Evolutionary conservation across 2,888 invertebrate genomes (phyloP).

Genomic region (Bellardia bayeri): DNA sequence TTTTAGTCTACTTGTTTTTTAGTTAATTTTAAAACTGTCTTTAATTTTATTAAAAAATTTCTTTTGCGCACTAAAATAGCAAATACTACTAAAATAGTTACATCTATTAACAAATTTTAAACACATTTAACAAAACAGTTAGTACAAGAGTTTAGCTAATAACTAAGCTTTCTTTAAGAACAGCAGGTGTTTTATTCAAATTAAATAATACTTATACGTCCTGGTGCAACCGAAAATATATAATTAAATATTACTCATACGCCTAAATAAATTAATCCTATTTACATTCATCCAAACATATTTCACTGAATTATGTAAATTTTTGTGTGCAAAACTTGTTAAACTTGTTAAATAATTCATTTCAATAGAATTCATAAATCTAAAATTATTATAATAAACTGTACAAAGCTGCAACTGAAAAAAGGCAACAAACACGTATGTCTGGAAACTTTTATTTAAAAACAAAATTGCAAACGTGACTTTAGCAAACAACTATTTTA

Average conservation of each 20-base stretch:
- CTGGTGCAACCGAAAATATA: not conserved
- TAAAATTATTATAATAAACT: constrained; percentile 31
- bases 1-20: too few species aligned
- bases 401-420: constrained; percentile 21
- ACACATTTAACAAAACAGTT: too few species aligned
- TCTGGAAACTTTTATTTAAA: constrained; percentile 68
- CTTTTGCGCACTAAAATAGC: too few species aligned
- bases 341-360: constrained; percentile 20
- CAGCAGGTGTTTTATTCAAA: too few species aligned
- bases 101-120: too few species aligned
- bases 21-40: too few species aligned
- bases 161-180: too few species aligned
- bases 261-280: not conserved
- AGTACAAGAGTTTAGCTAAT: too few species aligned
- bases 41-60: too few species aligned
- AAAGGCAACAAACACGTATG: constrained; percentile 59
- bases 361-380: constrained; percentile 35
- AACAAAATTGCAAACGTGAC: constrained; percentile 69
- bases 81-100: too few species aligned
- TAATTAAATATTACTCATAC: constrained; percentile 8
- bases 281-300: not conserved
- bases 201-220: not conserved
- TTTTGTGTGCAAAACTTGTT: constrained; percentile 3
- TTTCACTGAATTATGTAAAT: constrained; percentile 27
- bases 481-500: constrained; percentile 64